Conservation (phyloP, 2,113 vertebrate species). For the Cryptotis parvus region DNA sequence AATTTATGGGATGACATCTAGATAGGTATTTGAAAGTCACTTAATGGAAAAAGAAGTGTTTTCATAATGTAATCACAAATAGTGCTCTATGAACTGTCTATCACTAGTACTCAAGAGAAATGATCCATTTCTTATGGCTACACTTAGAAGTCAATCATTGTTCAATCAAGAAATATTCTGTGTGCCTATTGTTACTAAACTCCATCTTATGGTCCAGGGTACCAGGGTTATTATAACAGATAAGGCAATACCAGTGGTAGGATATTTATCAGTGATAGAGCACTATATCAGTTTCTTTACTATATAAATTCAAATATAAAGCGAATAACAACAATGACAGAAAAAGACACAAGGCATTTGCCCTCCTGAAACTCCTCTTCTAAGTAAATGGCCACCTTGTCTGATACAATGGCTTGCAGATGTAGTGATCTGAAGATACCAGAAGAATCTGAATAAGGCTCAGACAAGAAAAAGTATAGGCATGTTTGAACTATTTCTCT, state of each 20-base stretch:
- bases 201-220: neutral
- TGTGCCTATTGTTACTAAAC: neutral
- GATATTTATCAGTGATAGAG: too few species aligned
- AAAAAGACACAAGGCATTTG: too few species aligned
- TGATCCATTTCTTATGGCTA: neutral
- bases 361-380: neutral
- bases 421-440: neutral
- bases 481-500: neutral
- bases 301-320: too few species aligned
- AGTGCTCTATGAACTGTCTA: conserved; percentile 3
- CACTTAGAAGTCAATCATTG: neutral
- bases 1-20: conserved; percentile 52
- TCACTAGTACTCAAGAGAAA: neutral
- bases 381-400: neutral
- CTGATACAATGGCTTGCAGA: neutral
- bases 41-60: conserved; percentile 31
- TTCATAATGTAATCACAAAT: neutral
- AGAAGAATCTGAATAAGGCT: neutral
- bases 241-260: too few species aligned
- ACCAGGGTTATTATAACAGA: neutral
- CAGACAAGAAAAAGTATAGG: neutral
- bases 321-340: too few species aligned
- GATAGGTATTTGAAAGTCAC: conserved; percentile 43
- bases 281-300: too few species aligned
- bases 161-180: neutral